phyloP scores from a whole-genome alignment of 2,113 vertebrate species.

The Salvelinus alpinus region DNA sequence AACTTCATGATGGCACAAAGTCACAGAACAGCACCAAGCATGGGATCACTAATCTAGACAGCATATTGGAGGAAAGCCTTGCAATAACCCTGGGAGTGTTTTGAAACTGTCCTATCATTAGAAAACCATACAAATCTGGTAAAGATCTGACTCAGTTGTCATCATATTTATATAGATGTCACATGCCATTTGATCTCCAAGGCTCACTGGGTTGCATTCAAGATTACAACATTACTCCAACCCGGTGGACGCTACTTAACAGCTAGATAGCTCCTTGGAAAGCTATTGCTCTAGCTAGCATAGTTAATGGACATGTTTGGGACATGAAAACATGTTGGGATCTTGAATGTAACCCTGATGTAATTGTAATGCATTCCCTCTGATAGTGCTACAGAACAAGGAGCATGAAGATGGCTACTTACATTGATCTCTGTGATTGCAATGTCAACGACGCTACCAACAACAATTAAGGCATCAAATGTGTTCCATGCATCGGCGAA shows the following conservation, averaged over 20 bases:
- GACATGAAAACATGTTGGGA: background rate
- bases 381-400: slow-evolving; percentile 5
- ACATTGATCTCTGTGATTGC: slow-evolving; percentile 99
- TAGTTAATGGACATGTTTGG: too few relatives aligned
- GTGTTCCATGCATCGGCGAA: slow-evolving; percentile 99
- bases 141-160: too few relatives aligned
- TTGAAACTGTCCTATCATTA: too few relatives aligned
- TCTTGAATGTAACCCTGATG: slow-evolving; percentile 30
- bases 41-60: slow-evolving; percentile 1
- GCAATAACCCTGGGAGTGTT: slow-evolving; percentile 10
- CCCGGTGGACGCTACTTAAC: too few relatives aligned
- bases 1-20: background rate
- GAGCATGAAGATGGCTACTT: slow-evolving; percentile 79
- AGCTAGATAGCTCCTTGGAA: background rate
- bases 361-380: slow-evolving; percentile 39
- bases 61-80: slow-evolving; percentile 12
- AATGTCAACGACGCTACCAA: slow-evolving; percentile 99
- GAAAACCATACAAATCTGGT: background rate
- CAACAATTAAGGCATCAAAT: slow-evolving; percentile 99
- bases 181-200: background rate
- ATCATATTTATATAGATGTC: background rate
- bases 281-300: too few relatives aligned
- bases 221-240: background rate
- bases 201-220: background rate
- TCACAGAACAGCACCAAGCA: slow-evolving; percentile 8